A percentile compares a stretch with the other conserved stretches of the same genome.
Conservation (phyloP, 2,797 vertebrate genomes). For the Thalassophryne amazonica region DNA sequence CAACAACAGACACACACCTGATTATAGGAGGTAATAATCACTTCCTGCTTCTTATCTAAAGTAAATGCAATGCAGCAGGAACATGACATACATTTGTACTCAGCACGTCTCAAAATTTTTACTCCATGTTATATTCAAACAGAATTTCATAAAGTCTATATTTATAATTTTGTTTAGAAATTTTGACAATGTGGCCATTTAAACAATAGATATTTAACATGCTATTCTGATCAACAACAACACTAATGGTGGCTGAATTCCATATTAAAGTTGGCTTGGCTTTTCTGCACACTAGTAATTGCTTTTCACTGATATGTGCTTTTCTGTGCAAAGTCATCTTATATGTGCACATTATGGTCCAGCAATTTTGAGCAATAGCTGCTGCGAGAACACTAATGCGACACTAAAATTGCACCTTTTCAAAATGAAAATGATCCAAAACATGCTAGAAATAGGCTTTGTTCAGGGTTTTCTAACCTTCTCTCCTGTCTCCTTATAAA, state of each 20-base stretch:
- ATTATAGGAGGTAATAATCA: constrained; percentile 4
- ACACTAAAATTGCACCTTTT: background rate
- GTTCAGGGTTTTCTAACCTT: constrained; percentile 74
- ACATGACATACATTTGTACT: background rate
- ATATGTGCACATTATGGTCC: background rate
- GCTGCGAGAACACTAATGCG: background rate
- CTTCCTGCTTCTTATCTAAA: constrained; percentile 48
- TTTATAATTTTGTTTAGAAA: too few relatives aligned
- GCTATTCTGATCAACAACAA: too few relatives aligned
- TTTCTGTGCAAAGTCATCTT: too few relatives aligned
- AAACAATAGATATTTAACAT: too few relatives aligned
- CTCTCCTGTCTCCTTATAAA: constrained; percentile 85
- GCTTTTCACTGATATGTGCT: too few relatives aligned
- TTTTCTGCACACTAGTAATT: too few relatives aligned
- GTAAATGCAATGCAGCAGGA: background rate
- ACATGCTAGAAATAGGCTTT: background rate
- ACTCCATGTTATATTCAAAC: background rate
- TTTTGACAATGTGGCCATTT: too few relatives aligned
- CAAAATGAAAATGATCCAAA: background rate
- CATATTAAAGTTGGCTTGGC: too few relatives aligned
- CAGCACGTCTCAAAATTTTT: background rate
- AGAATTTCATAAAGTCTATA: background rate
- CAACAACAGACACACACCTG: constrained; percentile 21
- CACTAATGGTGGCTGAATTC: too few relatives aligned
- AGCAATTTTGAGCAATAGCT: background rate